A percentile compares a stretch with the other conserved stretches of the same genome.
phyloP scores from a whole-genome alignment of 2,888 invertebrate species.

The Altica lythri region DNA sequence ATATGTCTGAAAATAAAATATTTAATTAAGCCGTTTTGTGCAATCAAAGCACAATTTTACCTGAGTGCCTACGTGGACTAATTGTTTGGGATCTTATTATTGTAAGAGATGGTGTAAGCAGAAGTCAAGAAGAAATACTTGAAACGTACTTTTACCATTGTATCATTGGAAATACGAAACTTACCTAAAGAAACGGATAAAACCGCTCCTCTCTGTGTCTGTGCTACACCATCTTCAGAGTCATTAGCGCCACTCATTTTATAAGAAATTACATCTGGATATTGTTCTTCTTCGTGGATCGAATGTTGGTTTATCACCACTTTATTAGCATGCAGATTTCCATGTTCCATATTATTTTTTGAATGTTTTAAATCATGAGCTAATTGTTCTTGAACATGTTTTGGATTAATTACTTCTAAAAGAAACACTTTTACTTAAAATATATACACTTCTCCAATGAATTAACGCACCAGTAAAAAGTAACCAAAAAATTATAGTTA shows the following conservation, averaged over 20 bases:
- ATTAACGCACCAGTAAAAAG: too few species aligned
- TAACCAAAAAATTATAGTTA: too few species aligned
- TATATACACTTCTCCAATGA: too few species aligned
- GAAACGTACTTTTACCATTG: too few species aligned
- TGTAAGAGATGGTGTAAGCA: too few species aligned
- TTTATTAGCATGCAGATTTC: conserved; percentile 26
- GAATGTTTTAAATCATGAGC: conserved; percentile 55
- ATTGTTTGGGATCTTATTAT: too few species aligned
- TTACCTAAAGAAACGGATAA: conserved; percentile 77
- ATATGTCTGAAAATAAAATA: too few species aligned
- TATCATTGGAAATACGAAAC: too few species aligned
- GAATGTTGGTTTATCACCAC: conserved; percentile 39
- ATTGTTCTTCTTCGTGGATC: conserved; percentile 39
- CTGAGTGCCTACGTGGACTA: too few species aligned
- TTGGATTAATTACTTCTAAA: conserved; percentile 41
- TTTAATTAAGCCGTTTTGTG: too few species aligned
- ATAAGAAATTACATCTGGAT: conserved; percentile 48
- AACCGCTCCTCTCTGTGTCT: conserved; percentile 79
- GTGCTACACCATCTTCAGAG: conserved; percentile 65
- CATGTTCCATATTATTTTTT: conserved; percentile 46
- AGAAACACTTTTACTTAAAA: conserved; percentile 5
- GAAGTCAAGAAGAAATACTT: too few species aligned
- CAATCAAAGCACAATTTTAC: too few species aligned
- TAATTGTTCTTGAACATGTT: conserved; percentile 53
- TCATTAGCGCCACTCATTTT: conserved; percentile 47